Percentiles rank a stretch among this genome's conserved stretches.
These are phyloP conservation scores for Cherax quadricarinatus DNA, from an alignment of 1,140 invertebrate genomes.

Conservation along the genomic window DNA sequence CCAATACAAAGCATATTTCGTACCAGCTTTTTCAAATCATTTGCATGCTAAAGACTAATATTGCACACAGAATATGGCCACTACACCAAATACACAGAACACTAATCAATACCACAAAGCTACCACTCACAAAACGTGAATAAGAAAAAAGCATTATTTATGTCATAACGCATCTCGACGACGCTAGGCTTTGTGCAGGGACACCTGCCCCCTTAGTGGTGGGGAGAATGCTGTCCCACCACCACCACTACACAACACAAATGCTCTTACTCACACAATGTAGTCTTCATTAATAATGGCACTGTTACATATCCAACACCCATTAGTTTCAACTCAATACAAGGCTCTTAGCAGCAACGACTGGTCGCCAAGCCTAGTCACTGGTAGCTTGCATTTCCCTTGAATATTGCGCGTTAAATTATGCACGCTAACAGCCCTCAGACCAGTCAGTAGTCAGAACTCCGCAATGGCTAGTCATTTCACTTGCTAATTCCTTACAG, in stretches of 20 bases:
- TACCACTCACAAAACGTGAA: not conserved
- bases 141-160: not conserved
- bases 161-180: not conserved
- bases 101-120: not conserved
- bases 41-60: no score
- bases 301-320: not conserved
- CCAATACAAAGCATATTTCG: no score
- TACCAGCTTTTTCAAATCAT: no score
- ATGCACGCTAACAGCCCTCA: not conserved
- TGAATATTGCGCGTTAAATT: not conserved
- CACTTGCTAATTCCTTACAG: not conserved
- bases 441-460: not conserved
- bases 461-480: not conserved
- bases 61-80: no score
- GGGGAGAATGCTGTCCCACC: not conserved
- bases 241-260: not conserved
- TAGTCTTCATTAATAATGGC: not conserved
- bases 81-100: not conserved
- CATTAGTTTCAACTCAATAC: not conserved
- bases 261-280: conserved; percentile 2
- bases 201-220: no score
- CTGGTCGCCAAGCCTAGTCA: no score
- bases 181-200: not conserved
- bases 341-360: not conserved
- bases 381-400: not conserved